These are phyloP conservation scores for Nansenia antarctica DNA, from an alignment of 2,113 vertebrate species.

Conservation along the genomic window DNA sequence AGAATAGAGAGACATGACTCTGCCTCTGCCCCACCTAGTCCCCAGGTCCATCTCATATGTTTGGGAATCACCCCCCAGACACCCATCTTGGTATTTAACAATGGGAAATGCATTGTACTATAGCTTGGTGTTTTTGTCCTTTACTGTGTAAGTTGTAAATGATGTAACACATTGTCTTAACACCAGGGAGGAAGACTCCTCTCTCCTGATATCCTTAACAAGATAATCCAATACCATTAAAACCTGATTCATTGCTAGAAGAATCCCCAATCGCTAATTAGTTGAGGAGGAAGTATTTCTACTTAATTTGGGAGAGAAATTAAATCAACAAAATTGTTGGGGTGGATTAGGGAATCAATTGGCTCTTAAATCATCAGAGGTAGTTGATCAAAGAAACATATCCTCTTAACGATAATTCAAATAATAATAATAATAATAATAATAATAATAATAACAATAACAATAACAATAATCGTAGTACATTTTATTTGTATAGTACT, in stretches of 20 bases:
- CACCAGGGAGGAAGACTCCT: not conserved
- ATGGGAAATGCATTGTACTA: not conserved
- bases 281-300: not conserved
- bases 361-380: not conserved
- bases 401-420: too few species aligned
- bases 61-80: slow-evolving; percentile 9
- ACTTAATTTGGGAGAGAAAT: not conserved
- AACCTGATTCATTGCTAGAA: not conserved
- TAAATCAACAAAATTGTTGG: not conserved
- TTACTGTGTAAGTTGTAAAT: not conserved
- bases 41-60: not conserved
- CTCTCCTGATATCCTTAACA: not conserved
- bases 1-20: slow-evolving; percentile 20
- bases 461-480: too few species aligned
- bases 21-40: not conserved
- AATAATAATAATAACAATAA: too few species aligned
- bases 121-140: not conserved
- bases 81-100: slow-evolving; percentile 15
- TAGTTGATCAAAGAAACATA: not conserved
- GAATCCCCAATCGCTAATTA: not conserved
- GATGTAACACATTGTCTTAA: not conserved
- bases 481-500: too few species aligned
- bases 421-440: too few species aligned
- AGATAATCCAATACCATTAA: not conserved
- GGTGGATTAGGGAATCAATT: not conserved